Percentiles rank a stretch among this genome's conserved stretches.
Evolutionary conservation across 2,113 vertebrate genomes (phyloP).

Genomic region (Scomber japonicus): DNA sequence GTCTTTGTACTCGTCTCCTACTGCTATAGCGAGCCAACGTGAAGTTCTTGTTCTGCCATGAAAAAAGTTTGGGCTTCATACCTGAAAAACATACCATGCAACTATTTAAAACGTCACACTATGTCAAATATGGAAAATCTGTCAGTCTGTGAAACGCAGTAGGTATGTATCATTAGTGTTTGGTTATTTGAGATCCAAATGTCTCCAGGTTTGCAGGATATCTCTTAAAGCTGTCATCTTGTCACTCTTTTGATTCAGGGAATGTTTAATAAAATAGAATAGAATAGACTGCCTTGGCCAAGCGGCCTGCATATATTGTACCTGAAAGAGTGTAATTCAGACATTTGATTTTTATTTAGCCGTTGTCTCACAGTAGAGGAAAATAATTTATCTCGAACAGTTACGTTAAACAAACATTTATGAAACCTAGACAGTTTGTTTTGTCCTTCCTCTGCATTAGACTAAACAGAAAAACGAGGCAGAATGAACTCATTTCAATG

Average conservation of each 20-base stretch:
- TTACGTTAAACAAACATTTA: slow-evolving; percentile 68
- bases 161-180: slow-evolving; percentile 4
- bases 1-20: slow-evolving; percentile 1
- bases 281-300: slow-evolving; percentile 75
- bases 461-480: slow-evolving; percentile 16
- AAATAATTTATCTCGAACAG: background rate
- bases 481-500: slow-evolving; percentile 4
- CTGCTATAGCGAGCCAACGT: slow-evolving; percentile 1
- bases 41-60: slow-evolving; percentile 49
- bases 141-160: background rate
- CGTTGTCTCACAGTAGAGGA: background rate
- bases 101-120: slow-evolving; percentile 3
- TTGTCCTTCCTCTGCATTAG: slow-evolving; percentile 68
- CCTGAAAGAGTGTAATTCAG: slow-evolving; percentile 46
- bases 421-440: slow-evolving; percentile 63
- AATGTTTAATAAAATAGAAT: slow-evolving; percentile 76
- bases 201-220: slow-evolving; percentile 72
- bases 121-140: slow-evolving; percentile 3
- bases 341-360: background rate
- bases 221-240: slow-evolving; percentile 78
- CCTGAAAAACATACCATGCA: slow-evolving; percentile 23
- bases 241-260: slow-evolving; percentile 64
- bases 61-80: slow-evolving; percentile 42
- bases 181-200: slow-evolving; percentile 81
- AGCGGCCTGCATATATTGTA: slow-evolving; percentile 73